phyloP scores from a whole-genome alignment of 2,113 vertebrate species.

The Labeo catla region DNA sequence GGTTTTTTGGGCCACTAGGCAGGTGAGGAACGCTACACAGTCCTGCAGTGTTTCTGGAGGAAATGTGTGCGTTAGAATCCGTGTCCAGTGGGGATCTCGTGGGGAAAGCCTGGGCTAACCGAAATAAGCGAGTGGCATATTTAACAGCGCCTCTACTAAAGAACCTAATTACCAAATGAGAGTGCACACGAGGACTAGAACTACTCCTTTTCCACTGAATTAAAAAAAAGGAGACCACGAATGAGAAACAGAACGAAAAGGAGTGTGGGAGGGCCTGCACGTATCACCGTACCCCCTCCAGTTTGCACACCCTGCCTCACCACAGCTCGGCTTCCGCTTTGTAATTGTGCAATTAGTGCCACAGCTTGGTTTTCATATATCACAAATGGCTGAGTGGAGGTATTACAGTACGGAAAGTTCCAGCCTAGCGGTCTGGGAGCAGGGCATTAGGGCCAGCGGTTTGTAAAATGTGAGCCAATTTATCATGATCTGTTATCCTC shows the following conservation, averaged over 20 bases:
- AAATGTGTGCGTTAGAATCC: not conserved
- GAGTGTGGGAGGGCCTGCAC: conserved; percentile 72
- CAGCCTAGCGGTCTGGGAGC: conserved; percentile 70
- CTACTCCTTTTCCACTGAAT: conserved; percentile 10
- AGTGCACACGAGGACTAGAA: not conserved
- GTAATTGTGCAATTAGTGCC: conserved; percentile 99
- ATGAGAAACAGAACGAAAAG: not conserved
- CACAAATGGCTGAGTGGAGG: conserved; percentile 81
- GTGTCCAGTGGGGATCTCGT: conserved; percentile 19
- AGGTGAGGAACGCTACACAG: conserved; percentile 24
- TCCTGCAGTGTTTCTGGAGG: conserved; percentile 19
- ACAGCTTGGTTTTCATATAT: conserved; percentile 93
- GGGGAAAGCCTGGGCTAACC: conserved; percentile 25
- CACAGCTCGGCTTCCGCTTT: conserved; percentile 90
- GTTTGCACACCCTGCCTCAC: conserved; percentile 78
- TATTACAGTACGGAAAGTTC: conserved; percentile 67
- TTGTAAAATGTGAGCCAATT: conserved; percentile 95
- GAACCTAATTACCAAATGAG: conserved; percentile 41
- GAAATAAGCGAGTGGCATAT: conserved; percentile 49
- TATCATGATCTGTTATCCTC: conserved; percentile 92
- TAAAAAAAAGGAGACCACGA: not conserved
- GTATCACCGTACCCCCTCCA: conserved; percentile 34
- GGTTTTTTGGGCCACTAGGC: conserved; percentile 56
- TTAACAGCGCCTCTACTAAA: conserved; percentile 41
- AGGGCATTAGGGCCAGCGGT: conserved; percentile 92